A percentile compares a stretch with the other conserved stretches of the same genome.
phyloP scores from a whole-genome alignment of 2,888 invertebrate genomes.

The Steinernema scapterisci region DNA sequence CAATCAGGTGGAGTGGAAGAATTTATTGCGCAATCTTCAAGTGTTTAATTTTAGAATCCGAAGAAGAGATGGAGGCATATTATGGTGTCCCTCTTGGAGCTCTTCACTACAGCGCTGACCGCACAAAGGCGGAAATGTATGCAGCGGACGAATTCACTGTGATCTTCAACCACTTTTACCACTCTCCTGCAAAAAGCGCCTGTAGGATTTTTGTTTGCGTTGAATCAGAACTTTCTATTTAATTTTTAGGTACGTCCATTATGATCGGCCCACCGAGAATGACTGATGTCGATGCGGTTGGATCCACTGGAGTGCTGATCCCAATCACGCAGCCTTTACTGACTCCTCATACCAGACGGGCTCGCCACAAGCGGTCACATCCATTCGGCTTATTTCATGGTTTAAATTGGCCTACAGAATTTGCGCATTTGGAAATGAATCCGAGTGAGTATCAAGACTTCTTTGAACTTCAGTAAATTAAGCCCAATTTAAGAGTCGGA shows the following conservation, averaged over 20 bases:
- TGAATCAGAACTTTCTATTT: too few species aligned
- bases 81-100: slow-evolving; percentile 56
- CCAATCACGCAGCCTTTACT: slow-evolving; percentile 40
- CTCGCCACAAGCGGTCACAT: neutral
- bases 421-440: slow-evolving; percentile 46
- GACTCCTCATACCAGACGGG: slow-evolving; percentile 21
- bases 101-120: slow-evolving; percentile 47
- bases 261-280: slow-evolving; percentile 48
- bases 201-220: slow-evolving; percentile 30
- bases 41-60: neutral
- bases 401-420: slow-evolving; percentile 45
- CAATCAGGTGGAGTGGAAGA: slow-evolving; percentile 5
- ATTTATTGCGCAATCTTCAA: neutral
- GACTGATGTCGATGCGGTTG: slow-evolving; percentile 39
- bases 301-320: slow-evolving; percentile 44
- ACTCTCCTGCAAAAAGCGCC: slow-evolving; percentile 44
- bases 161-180: slow-evolving; percentile 52
- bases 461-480: neutral
- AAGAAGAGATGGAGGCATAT: slow-evolving; percentile 36
- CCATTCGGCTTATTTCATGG: slow-evolving; percentile 33
- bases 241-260: slow-evolving; percentile 12
- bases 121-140: slow-evolving; percentile 53
- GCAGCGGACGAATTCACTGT: slow-evolving; percentile 52
- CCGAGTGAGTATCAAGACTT: slow-evolving; percentile 35
- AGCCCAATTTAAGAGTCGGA: neutral